Conservation (phyloP, 92 coral and sea anemone genomes). For the Hydrozoanthus gracilis region DNA sequence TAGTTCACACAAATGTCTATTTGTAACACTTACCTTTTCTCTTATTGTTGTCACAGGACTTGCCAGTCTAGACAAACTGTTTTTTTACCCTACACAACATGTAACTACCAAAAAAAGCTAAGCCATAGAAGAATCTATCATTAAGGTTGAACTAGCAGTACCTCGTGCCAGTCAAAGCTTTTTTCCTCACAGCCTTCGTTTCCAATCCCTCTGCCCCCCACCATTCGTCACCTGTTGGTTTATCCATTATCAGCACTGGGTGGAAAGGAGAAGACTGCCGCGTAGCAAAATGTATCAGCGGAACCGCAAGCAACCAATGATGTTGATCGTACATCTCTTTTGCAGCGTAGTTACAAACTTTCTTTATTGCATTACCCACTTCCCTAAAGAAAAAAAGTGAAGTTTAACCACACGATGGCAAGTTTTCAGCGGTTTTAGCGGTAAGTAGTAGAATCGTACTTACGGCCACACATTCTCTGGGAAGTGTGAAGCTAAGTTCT, state of each 20-base stretch:
- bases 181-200: slow-evolving; percentile 11
- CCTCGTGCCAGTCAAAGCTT: background rate
- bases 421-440: background rate
- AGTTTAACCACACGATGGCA: background rate
- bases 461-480: background rate
- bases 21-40: no score
- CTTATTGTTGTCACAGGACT: no score
- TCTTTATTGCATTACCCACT: slow-evolving; percentile 2
- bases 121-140: background rate
- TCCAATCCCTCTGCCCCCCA: slow-evolving; percentile 54
- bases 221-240: slow-evolving; percentile 21
- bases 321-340: background rate
- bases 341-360: background rate
- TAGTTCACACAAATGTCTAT: no score
- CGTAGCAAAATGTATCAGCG: slow-evolving; percentile 50
- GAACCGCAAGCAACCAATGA: slow-evolving; percentile 52
- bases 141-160: background rate
- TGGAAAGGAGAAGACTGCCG: slow-evolving; percentile 43
- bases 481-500: background rate
- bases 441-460: background rate
- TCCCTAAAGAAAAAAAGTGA: background rate
- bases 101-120: no score
- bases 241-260: slow-evolving; percentile 24
- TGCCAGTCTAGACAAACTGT: background rate
- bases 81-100: background rate